Evolutionary conservation across 2,888 invertebrate species (phyloP), one percentile per base, ranked within the genome.

Genomic region (Mycogona germanica): DNA sequence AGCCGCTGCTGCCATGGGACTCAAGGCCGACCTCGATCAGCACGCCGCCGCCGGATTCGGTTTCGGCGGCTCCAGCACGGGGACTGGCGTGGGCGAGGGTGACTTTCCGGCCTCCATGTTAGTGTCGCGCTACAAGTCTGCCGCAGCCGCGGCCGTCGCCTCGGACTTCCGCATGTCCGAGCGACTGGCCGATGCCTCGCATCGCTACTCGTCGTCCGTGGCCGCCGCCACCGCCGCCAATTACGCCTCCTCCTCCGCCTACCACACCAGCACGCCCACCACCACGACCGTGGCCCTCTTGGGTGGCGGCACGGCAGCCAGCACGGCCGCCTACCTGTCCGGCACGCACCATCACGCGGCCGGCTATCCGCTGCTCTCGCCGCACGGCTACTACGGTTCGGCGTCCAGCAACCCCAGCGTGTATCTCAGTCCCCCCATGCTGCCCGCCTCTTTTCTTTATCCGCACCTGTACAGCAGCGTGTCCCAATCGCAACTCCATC

Each of bases 401-500:
- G 26, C 26, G 7, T 28, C 44, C 23, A 45, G 51, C 32, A 61
- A 65, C 4, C 62, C 65, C 41, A 55, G 59, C 17, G 55, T 60
- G 53, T 64, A 63, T 49, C 51, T 65, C 35, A 61, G 63, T 42
- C 62, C 64, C 3, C 60, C 63, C 1, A 64, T 66, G 54, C 57
- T 68, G 19, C 64, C 66, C 2, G 59, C 66, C 9, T 61, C 66
- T 26, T 64, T 69, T 52, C 61, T 69, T 17, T 68, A 68, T 57
- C 67, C 68, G 4, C 68, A 67, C 50, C 59, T 68, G 3, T 65
- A 67, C 59, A 59, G 62, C 28, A 62, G 63, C 23, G 55, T 61
- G 7, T 57, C 60, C 7, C 61, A 63, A 32, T 62, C 64, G 32
- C 66, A 66, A 55, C 62, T 64, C 21, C 66, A 65, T 40, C 55